These are phyloP conservation scores for Nylanderia fulva DNA, from an alignment of 1,140 invertebrate species.

Conservation along the genomic window DNA sequence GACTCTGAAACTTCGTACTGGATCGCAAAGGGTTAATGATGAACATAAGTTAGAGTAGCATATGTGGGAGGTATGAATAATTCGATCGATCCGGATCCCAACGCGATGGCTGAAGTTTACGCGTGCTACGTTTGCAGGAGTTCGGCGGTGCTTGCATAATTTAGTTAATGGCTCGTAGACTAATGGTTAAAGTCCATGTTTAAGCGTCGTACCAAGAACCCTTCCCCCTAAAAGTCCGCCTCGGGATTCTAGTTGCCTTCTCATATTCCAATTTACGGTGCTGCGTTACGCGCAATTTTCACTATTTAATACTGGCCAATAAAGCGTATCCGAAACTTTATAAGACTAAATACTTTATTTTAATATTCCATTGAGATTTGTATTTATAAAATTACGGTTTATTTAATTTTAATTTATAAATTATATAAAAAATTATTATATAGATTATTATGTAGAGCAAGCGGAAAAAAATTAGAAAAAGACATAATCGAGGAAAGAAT, in stretches of 20 bases:
- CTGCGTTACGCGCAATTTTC: neutral
- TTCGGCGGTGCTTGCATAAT: constrained; percentile 67
- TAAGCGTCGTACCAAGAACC: constrained; percentile 64
- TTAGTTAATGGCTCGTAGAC: constrained; percentile 74
- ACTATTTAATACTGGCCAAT: neutral
- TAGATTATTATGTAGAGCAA: too few relatives aligned
- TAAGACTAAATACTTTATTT: neutral
- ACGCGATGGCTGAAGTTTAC: constrained; percentile 68
- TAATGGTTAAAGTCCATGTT: constrained; percentile 67
- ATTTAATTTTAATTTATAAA: neutral
- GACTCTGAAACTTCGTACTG: constrained; percentile 11
- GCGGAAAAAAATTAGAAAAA: neutral
- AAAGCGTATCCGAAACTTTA: neutral
- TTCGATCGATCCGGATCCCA: constrained; percentile 69
- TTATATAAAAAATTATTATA: neutral
- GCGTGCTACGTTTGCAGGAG: constrained; percentile 60
- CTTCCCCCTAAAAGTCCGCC: constrained; percentile 48
- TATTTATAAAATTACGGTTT: neutral
- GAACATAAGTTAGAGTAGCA: constrained; percentile 53
- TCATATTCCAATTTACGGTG: constrained; percentile 40
- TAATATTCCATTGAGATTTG: neutral
- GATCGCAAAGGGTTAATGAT: constrained; percentile 51
- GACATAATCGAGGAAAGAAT: neutral
- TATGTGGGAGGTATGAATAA: constrained; percentile 64
- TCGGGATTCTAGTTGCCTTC: constrained; percentile 40